A percentile compares a stretch with the other conserved stretches of the same genome.
phyloP scores from a whole-genome alignment of 37 sponge, comb jelly and placozoan genomes.

The Halisarca cf. caerulea region DNA sequence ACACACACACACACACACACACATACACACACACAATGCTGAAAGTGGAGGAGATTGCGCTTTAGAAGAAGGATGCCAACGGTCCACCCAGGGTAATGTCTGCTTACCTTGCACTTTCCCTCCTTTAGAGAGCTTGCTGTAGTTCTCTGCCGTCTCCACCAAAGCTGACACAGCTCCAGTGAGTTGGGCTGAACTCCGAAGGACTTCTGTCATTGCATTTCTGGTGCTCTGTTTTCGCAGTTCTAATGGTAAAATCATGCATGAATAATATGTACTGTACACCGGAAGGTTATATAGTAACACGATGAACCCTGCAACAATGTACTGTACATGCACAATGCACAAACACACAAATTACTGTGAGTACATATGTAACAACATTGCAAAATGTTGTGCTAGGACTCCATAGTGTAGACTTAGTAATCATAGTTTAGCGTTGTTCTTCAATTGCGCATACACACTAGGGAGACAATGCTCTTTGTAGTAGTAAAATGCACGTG shows the following conservation, averaged over 20 bases:
- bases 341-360: neutral
- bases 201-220: neutral
- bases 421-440: too few species aligned
- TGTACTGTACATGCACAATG: too few species aligned
- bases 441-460: too few species aligned
- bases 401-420: too few species aligned
- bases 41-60: neutral
- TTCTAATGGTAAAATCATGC: too few species aligned
- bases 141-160: neutral
- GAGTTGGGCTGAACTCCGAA: neutral
- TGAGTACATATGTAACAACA: neutral
- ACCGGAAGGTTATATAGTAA: too few species aligned
- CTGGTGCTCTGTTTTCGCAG: neutral
- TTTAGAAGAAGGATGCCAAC: neutral
- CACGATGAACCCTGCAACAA: too few species aligned
- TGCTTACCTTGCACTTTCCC: conserved; percentile 13
- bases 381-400: too few species aligned
- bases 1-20: too few species aligned
- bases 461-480: too few species aligned
- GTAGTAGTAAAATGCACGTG: too few species aligned
- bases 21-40: neutral
- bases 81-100: neutral
- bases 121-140: neutral
- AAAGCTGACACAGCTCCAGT: neutral
- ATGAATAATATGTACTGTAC: too few species aligned